Evolutionary conservation across 2,113 vertebrate genomes (phyloP).

Genomic region (Meleagris gallopavo): DNA sequence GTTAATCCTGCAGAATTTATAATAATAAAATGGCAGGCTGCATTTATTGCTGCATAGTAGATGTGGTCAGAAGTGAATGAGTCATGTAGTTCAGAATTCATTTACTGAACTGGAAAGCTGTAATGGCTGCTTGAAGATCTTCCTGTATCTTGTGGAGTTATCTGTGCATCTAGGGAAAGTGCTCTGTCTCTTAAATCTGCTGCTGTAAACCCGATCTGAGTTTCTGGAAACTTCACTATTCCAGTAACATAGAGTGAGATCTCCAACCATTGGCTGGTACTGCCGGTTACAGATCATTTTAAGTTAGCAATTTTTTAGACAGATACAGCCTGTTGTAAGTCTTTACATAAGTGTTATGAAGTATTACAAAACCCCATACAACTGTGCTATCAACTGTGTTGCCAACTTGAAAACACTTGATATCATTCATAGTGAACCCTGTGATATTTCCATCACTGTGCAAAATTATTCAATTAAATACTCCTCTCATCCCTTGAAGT

Average conservation of each 20-base stretch:
- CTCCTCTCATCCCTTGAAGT: conserved; percentile 29
- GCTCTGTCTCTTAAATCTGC: background rate
- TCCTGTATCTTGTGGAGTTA: background rate
- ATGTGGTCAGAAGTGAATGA: background rate
- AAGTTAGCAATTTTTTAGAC: background rate
- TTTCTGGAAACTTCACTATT: background rate
- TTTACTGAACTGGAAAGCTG: background rate
- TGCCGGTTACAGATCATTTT: background rate
- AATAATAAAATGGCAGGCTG: background rate
- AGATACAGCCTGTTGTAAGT: background rate
- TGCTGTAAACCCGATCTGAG: background rate
- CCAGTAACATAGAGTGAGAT: background rate
- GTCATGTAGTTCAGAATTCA: background rate
- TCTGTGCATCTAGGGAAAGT: background rate
- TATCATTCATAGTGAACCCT: background rate
- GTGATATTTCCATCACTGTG: conserved; percentile 7
- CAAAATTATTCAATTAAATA: background rate
- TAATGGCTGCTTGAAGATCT: background rate
- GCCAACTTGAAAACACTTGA: background rate
- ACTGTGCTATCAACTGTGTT: background rate
- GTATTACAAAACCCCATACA: background rate
- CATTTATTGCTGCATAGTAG: background rate
- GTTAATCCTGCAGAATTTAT: background rate
- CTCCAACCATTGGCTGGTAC: background rate
- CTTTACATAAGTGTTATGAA: background rate